Evolutionary conservation across 2,888 invertebrate genomes (phyloP).

Genomic region (Brachypterus glaber): DNA sequence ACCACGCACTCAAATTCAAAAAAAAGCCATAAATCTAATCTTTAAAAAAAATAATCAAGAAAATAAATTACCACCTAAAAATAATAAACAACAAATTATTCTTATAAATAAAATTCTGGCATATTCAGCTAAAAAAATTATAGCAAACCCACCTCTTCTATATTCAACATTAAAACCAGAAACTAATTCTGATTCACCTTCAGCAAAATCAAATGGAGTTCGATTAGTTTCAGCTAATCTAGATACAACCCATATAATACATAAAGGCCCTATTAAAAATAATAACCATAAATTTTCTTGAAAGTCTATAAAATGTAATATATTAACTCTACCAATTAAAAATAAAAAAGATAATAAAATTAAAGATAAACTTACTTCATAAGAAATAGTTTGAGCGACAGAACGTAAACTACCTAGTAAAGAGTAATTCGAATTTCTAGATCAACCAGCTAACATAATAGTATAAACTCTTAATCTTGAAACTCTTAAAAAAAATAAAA

Average conservation of each 20-base stretch:
- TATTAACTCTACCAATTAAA: constrained; percentile 48
- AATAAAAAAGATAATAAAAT: constrained; percentile 53
- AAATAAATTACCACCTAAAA: constrained; percentile 47
- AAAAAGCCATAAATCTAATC: constrained; percentile 47
- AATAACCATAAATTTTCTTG: constrained; percentile 48
- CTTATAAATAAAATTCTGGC: too few relatives aligned
- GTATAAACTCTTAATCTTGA: constrained; percentile 56
- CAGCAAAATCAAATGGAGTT: constrained; percentile 70
- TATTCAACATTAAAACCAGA: constrained; percentile 74
- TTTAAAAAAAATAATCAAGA: constrained; percentile 47
- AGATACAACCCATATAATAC: constrained; percentile 49
- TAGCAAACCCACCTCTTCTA: constrained; percentile 59
- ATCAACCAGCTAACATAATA: constrained; percentile 55
- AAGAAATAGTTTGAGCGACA: constrained; percentile 66
- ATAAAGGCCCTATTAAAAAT: constrained; percentile 47
- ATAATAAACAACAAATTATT: constrained; percentile 49
- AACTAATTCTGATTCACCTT: constrained; percentile 68
- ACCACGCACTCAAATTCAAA: constrained; percentile 58
- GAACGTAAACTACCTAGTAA: constrained; percentile 58
- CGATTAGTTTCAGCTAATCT: constrained; percentile 63
- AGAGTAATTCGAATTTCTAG: constrained; percentile 63
- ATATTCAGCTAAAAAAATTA: constrained; percentile 66
- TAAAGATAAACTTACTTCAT: constrained; percentile 61
- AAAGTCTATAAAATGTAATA: constrained; percentile 43
- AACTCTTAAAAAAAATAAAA: constrained; percentile 56